Conservation (phyloP, 2,888 invertebrate genomes). For the Trichopoda pennipes region DNA sequence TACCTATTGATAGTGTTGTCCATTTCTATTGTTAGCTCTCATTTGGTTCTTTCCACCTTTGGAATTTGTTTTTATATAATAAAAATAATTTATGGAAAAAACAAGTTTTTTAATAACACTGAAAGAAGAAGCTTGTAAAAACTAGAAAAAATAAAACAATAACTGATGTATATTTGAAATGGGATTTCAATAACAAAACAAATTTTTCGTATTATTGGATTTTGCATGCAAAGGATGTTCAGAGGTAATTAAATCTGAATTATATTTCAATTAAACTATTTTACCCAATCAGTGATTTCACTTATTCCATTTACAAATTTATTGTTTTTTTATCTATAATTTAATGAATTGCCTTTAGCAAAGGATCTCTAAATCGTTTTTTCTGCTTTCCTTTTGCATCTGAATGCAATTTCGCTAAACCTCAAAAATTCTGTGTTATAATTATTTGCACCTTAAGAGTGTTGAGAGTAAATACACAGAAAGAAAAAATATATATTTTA, state of each 20-base stretch:
- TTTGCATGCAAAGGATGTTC: not conserved
- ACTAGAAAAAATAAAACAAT: slow-evolving; percentile 12
- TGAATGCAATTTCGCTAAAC: too few relatives aligned
- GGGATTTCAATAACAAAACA: slow-evolving; percentile 23
- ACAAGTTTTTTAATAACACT: slow-evolving; percentile 38
- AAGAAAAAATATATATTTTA: too few relatives aligned
- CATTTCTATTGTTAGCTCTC: slow-evolving; percentile 7
- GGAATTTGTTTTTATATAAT: not conserved
- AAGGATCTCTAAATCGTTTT: too few relatives aligned
- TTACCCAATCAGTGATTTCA: too few relatives aligned
- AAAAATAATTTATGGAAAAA: not conserved
- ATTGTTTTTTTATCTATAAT: too few relatives aligned
- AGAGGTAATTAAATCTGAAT: not conserved
- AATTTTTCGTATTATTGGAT: not conserved
- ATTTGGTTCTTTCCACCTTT: not conserved
- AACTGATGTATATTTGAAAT: slow-evolving; percentile 21
- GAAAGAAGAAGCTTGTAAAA: slow-evolving; percentile 33
- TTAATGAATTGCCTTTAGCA: too few relatives aligned
- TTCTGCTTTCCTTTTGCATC: too few relatives aligned
- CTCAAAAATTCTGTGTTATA: too few relatives aligned
- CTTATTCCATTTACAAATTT: too few relatives aligned
- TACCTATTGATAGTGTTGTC: slow-evolving; percentile 3
- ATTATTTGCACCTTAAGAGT: too few relatives aligned
- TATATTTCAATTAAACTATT: too few relatives aligned
- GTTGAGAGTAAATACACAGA: too few relatives aligned